Evolutionary conservation across 2,113 vertebrate species (phyloP).

Genomic region (Cynocephalus volans): DNA sequence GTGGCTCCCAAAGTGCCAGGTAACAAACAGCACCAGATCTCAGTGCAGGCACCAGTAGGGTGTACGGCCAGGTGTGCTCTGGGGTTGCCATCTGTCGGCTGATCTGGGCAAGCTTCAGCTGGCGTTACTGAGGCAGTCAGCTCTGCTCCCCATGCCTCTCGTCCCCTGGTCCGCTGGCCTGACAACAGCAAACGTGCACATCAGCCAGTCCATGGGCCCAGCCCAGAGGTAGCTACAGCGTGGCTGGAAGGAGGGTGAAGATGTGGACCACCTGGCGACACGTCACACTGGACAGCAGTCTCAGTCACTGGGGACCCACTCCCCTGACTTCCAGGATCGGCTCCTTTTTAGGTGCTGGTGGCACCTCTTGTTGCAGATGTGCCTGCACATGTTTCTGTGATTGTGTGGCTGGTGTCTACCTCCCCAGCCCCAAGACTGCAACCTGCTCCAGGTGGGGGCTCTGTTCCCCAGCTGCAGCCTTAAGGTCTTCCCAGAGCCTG

Average conservation of each 20-base stretch:
- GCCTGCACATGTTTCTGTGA: fast-evolving
- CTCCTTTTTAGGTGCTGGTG: no score
- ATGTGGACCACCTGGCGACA: fast-evolving
- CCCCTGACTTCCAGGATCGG: not conserved
- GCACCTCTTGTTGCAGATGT: not conserved
- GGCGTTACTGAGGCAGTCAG: not conserved
- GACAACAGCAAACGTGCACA: fast-evolving
- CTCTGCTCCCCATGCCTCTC: not conserved
- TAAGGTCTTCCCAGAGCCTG: not conserved
- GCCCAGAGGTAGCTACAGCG: not conserved
- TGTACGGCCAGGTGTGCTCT: fast-evolving
- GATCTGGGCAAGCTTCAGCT: not conserved
- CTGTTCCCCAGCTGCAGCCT: not conserved
- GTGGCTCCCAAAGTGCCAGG: fast-evolving
- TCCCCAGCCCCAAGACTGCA: fast-evolving
- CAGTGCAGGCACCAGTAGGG: fast-evolving
- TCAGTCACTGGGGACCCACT: not conserved
- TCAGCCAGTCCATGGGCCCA: not conserved
- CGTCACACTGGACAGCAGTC: fast-evolving
- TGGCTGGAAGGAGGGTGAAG: not conserved
- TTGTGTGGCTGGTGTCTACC: fast-evolving
- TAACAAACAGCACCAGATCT: no score
- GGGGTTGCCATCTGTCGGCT: fast-evolving
- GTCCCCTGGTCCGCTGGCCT: fast-evolving
- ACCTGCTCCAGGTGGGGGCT: not conserved